These are phyloP conservation scores for Osmoderma eremita DNA, from an alignment of 2,888 invertebrate species.

Conservation along the genomic window DNA sequence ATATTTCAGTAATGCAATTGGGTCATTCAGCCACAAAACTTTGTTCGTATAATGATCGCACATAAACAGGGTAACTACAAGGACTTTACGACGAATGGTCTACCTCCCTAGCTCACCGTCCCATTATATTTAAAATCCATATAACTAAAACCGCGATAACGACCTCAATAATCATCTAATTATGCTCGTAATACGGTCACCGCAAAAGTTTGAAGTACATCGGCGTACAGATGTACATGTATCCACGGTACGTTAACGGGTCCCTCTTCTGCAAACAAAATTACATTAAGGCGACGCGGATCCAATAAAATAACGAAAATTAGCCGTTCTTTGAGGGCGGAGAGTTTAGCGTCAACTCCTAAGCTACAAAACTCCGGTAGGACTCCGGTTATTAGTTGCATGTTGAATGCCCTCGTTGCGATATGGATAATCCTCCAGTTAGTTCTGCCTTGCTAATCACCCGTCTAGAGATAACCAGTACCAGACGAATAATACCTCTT, in stretches of 20 bases:
- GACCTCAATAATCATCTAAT: conserved; percentile 32
- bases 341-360: conserved; percentile 39
- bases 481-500: conserved; percentile 50
- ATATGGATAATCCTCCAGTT: conserved; percentile 49
- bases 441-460: conserved; percentile 51
- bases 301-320: conserved; percentile 42
- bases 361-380: conserved; percentile 37
- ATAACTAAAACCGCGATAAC: conserved; percentile 27
- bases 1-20: too few relatives aligned
- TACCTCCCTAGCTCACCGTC: conserved; percentile 9
- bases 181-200: conserved; percentile 26
- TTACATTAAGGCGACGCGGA: conserved; percentile 40
- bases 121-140: conserved; percentile 36
- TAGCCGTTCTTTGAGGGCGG: conserved; percentile 41
- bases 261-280: conserved; percentile 35
- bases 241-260: conserved; percentile 32
- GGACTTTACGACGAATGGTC: conserved; percentile 19
- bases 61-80: conserved; percentile 23
- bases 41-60: conserved; percentile 10
- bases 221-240: conserved; percentile 18
- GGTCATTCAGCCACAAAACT: background rate
- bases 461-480: conserved; percentile 49
- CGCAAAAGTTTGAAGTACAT: conserved; percentile 34
- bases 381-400: conserved; percentile 39
- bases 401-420: conserved; percentile 40